phyloP scores from a whole-genome alignment of 1,140 invertebrate species.

The Matsumurasca onukii region DNA sequence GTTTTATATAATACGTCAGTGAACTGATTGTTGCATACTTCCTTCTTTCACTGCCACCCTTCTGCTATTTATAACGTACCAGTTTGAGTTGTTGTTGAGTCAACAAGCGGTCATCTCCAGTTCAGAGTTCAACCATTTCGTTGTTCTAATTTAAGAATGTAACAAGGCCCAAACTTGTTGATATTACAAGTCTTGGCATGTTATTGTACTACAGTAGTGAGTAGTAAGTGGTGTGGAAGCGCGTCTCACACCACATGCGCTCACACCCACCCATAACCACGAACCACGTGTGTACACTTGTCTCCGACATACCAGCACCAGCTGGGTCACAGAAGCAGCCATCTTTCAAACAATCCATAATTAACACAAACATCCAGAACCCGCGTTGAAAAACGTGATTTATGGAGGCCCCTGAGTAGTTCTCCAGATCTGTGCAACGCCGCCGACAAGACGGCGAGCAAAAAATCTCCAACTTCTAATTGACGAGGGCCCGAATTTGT shows the following conservation, averaged over 20 bases:
- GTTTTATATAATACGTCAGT: too few relatives aligned
- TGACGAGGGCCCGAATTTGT: slow-evolving; percentile 17
- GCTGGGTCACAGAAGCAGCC: background rate
- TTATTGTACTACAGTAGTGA: too few relatives aligned
- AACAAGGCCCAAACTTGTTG: too few relatives aligned
- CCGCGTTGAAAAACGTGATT: slow-evolving; percentile 22
- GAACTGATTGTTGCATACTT: too few relatives aligned
- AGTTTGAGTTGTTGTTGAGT: too few relatives aligned
- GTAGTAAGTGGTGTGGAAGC: background rate
- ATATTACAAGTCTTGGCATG: too few relatives aligned
- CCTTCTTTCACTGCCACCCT: too few relatives aligned
- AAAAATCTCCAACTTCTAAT: slow-evolving; percentile 2
- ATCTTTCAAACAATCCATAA: slow-evolving; percentile 27
- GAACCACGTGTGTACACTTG: background rate
- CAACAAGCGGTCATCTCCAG: too few relatives aligned
- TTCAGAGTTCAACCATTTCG: too few relatives aligned
- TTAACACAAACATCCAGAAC: slow-evolving; percentile 17
- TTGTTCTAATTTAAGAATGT: too few relatives aligned
- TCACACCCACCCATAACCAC: background rate
- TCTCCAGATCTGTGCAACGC: background rate
- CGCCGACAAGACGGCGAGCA: background rate
- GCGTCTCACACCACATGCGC: background rate
- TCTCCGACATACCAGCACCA: background rate
- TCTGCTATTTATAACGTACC: too few relatives aligned
- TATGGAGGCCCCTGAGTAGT: slow-evolving; percentile 9